Evolutionary conservation across 2,888 invertebrate species (phyloP).

Genomic region (Cotesia congregata): DNA sequence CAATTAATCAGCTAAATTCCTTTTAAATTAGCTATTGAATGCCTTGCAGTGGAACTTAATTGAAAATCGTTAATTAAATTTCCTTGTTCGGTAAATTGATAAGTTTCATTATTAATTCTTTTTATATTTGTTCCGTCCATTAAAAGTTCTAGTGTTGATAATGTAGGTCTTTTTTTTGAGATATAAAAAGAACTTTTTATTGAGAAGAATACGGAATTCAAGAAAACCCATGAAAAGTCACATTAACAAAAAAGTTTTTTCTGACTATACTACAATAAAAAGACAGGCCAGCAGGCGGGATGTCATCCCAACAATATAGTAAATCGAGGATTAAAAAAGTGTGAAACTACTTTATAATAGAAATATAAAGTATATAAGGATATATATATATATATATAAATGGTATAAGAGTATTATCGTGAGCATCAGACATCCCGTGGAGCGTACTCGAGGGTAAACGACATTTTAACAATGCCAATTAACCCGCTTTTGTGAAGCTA

Average conservation of each 20-base stretch:
- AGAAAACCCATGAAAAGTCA: no score
- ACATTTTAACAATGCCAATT: conserved; percentile 59
- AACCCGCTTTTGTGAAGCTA: conserved; percentile 52
- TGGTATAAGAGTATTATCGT: conserved; percentile 37
- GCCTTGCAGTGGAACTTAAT: conserved; percentile 20
- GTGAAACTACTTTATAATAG: conserved; percentile 48
- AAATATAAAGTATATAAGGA: conserved; percentile 37
- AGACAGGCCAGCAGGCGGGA: conserved; percentile 23
- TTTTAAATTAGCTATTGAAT: background rate
- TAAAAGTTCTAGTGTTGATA: no score
- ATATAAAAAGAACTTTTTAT: background rate
- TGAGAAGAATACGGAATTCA: background rate
- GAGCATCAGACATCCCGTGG: conserved; percentile 53
- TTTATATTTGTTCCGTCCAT: no score
- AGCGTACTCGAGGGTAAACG: conserved; percentile 54
- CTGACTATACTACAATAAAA: conserved; percentile 29
- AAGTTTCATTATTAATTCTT: no score
- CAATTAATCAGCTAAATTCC: background rate
- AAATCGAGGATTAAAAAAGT: conserved; percentile 33
- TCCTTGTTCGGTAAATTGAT: no score
- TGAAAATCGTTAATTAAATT: no score
- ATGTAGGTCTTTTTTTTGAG: no score
- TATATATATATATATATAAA: conserved; percentile 29
- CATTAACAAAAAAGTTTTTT: background rate
- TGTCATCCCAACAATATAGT: conserved; percentile 23